A percentile compares a stretch with the other conserved stretches of the same genome.
Conservation (phyloP, 1,140 invertebrate genomes). For the Hycleus phaleratus region DNA sequence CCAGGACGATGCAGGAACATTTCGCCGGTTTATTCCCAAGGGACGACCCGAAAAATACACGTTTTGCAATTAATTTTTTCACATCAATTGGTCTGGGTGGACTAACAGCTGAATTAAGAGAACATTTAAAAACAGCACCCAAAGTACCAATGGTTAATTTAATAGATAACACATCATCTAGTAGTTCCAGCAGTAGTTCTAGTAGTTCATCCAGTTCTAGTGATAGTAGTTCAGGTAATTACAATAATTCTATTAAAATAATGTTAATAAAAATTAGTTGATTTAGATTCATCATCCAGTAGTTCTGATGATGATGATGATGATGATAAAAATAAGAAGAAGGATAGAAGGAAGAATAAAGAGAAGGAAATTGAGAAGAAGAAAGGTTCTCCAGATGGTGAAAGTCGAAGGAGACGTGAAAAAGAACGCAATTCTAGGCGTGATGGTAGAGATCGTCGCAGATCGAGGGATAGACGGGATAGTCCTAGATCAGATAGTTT, state of each 20-base stretch:
- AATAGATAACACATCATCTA: conserved; percentile 23
- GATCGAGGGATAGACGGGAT: conserved; percentile 14
- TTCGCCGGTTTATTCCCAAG: conserved; percentile 92
- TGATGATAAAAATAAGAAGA: conserved; percentile 12
- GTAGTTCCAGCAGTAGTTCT: conserved; percentile 21
- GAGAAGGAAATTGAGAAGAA: conserved; percentile 21
- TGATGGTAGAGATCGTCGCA: conserved; percentile 1
- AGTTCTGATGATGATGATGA: conserved; percentile 26
- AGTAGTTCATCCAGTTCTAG: conserved; percentile 2
- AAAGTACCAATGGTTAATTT: conserved; percentile 46
- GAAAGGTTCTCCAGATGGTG: background rate
- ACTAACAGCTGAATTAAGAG: conserved; percentile 86
- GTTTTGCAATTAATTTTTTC: conserved; percentile 99
- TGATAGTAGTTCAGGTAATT: conserved; percentile 19
- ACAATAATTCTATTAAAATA: conserved; percentile 8
- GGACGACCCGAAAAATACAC: conserved; percentile 92
- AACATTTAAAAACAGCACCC: conserved; percentile 79
- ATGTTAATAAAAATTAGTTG: conserved; percentile 2
- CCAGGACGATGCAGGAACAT: conserved; percentile 71
- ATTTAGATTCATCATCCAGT: conserved; percentile 10
- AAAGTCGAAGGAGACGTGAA: conserved; percentile 12
- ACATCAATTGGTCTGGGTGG: conserved; percentile 97
- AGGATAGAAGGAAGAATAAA: conserved; percentile 26
- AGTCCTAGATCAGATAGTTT: conserved; percentile 6
- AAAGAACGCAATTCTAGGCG: conserved; percentile 14